Base-by-base conservation (phyloP, 2,113 vertebrate species). In the Paraplagusia blochii region DNA sequence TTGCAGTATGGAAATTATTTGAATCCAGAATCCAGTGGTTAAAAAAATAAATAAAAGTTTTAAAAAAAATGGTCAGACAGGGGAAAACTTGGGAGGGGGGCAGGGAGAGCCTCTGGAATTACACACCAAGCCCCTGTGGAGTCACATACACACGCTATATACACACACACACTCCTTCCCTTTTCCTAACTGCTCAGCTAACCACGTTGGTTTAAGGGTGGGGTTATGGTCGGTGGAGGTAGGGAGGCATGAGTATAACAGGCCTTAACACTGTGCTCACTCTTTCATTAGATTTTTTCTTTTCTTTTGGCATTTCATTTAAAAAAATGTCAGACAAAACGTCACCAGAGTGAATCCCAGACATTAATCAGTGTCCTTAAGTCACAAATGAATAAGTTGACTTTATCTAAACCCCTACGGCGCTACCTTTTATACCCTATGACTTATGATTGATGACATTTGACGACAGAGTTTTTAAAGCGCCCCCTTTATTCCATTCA, bases 1-100 rank as follows among this genome's bases (percentile, higher is more conserved):
- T 84, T 64, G 76, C 68, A 88, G 88, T 90, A 90, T 91, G 88
- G 90, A 90, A 91, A 91, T 84, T 84, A 78, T 88, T 73, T 16
- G 56, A 66, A 74, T 82, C 71, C 66, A 87, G 77, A 90, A 90
- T 82, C 77, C 82, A 80, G 81, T 77, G 85, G 85, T 90, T 88
- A 84, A 79, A 51, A 87, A 80, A 77, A 85, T 69, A 84, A 88
- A 81, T 71, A 81, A 81, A 78, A 65, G 84, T n/a, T n/a, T n/a
- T n/a, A n/a, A 54, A 72, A 81, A 49, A 66, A 87, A 85, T 68
- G 13, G 79, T 90, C 88, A 79, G 76, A 77, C 74, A 47, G 69
- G 77, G 22, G 83, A 85, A 85, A 89, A 83, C 70, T 63, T 72
- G 49, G 74, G 84, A 77, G 85, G 82, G 82, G 83, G 81, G 85